Percentiles rank a stretch among this genome's conserved stretches.
phyloP scores from a whole-genome alignment of 2,888 invertebrate genomes.

The Schizotus pectinicornis region DNA sequence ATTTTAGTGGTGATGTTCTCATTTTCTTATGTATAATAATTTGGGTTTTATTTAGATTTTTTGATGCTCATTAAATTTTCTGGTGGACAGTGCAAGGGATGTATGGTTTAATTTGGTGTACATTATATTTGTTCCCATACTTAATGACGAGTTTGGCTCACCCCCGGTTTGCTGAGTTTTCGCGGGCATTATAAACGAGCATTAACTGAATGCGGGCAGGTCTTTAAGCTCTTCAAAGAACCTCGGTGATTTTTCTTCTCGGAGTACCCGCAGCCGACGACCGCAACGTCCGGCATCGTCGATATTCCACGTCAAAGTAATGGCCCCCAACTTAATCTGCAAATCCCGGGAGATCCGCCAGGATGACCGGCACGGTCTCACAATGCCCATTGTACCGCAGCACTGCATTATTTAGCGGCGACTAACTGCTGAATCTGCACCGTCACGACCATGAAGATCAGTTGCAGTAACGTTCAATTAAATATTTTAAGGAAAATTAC shows the following conservation, averaged over 20 bases:
- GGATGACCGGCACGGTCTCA: slow-evolving; percentile 54
- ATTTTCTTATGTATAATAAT: too few species aligned
- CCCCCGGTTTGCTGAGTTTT: too few species aligned
- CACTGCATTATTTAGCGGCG: slow-evolving; percentile 58
- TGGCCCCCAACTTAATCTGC: slow-evolving; percentile 57
- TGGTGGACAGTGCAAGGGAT: too few species aligned
- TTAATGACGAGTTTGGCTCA: too few species aligned
- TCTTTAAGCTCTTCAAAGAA: slow-evolving; percentile 42
- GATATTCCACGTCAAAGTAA: slow-evolving; percentile 54
- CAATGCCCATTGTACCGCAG: slow-evolving; percentile 49
- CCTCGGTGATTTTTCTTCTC: slow-evolving; percentile 43
- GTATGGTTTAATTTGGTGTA: too few species aligned
- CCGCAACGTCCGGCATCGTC: slow-evolving; percentile 47
- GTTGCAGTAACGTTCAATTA: neutral
- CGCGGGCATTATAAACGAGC: slow-evolving; percentile 37
- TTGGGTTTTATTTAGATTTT: too few species aligned
- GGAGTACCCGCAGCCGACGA: slow-evolving; percentile 31
- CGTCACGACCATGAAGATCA: neutral
- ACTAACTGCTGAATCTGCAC: slow-evolving; percentile 57
- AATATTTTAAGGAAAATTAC: neutral
- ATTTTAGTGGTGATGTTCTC: too few species aligned
- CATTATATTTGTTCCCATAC: too few species aligned
- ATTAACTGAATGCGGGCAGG: slow-evolving; percentile 44
- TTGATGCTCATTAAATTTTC: too few species aligned
- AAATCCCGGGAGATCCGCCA: slow-evolving; percentile 53